Conservation (phyloP, 2,113 vertebrate genomes). For the Nestor notabilis region DNA sequence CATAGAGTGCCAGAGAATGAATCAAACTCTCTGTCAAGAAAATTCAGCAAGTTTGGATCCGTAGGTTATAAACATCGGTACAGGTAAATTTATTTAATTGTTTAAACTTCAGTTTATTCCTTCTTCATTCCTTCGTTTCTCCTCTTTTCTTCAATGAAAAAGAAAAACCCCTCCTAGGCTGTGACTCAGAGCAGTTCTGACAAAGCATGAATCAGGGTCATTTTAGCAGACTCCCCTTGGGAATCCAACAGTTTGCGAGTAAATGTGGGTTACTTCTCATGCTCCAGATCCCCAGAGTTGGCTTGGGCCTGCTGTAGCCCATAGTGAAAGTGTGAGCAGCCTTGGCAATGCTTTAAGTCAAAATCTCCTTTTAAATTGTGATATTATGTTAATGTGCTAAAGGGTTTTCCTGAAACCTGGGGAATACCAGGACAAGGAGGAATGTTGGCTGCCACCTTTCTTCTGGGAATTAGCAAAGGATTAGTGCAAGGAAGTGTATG, state of each 20-base stretch:
- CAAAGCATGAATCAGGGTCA: neutral
- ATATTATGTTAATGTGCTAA: neutral
- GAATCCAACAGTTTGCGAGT: neutral
- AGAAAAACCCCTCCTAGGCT: neutral
- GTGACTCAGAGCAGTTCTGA: neutral
- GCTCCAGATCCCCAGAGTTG: neutral
- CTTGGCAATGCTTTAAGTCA: neutral
- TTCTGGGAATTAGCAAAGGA: neutral
- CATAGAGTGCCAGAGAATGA: conserved; percentile 86
- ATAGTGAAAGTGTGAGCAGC: neutral
- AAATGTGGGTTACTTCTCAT: neutral
- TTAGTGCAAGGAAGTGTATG: neutral
- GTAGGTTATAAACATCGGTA: conserved; percentile 84
- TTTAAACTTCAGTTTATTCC: neutral
- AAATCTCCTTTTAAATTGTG: neutral
- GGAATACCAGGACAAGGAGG: neutral
- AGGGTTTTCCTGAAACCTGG: neutral
- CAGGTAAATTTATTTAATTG: conserved; percentile 74
- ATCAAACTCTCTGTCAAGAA: conserved; percentile 81
- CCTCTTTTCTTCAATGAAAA: neutral
- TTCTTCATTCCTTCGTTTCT: neutral
- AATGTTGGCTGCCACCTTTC: neutral
- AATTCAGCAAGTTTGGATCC: conserved; percentile 87
- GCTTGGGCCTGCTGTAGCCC: neutral
- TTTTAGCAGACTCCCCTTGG: neutral